These are phyloP conservation scores for Oxyruncus cristatus DNA, from an alignment of 2,113 vertebrate genomes.

Conservation along the genomic window DNA sequence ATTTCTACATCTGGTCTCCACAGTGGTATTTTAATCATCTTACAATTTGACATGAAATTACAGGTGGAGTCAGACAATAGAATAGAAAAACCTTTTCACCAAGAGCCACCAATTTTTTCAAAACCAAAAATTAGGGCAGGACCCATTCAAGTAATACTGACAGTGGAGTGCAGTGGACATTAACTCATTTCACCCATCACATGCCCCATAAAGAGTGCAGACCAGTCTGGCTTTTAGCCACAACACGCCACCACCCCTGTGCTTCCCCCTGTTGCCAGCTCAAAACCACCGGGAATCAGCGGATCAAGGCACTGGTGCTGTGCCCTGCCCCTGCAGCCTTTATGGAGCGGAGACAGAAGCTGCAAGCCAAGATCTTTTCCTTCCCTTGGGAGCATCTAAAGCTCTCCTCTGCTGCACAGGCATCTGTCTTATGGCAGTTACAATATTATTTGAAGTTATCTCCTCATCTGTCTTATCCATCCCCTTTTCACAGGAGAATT, in stretches of 20 bases:
- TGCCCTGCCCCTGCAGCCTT: neutral
- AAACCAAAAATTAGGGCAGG: neutral
- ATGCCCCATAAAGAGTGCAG: no score
- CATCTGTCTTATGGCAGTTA: neutral
- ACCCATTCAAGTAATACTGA: neutral
- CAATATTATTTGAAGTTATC: neutral
- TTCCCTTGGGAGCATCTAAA: neutral
- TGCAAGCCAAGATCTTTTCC: neutral
- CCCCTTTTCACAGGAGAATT: neutral
- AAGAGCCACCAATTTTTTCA: neutral
- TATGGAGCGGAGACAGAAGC: rapidly evolving
- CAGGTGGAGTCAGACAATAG: neutral
- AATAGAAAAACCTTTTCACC: neutral
- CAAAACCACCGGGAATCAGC: rapidly evolving
- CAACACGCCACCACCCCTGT: rapidly evolving
- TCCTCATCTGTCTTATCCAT: neutral
- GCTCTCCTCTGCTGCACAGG: neutral
- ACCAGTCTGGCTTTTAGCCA: neutral
- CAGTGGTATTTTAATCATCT: neutral
- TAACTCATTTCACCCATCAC: no score
- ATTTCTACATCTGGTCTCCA: neutral
- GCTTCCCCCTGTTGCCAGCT: neutral
- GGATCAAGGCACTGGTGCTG: rapidly evolving
- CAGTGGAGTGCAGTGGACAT: neutral
- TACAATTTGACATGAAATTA: neutral